Evolutionary conservation across 1,140 invertebrate species (phyloP).

Genomic region (Trichonephila inaurata): DNA sequence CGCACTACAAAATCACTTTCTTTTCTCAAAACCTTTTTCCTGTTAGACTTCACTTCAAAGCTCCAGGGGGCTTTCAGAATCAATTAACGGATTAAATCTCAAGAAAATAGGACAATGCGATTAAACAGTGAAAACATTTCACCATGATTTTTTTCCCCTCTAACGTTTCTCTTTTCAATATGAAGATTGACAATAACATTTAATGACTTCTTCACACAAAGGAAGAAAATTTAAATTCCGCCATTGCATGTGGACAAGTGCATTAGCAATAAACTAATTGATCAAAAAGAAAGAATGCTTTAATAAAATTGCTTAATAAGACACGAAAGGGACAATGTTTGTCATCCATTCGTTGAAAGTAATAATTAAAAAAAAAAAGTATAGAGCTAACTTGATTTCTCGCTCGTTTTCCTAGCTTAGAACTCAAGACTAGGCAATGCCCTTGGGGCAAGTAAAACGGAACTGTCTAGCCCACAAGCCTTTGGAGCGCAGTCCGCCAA

Average conservation of each 20-base stretch:
- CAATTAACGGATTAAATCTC: slow-evolving; percentile 17
- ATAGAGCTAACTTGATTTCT: slow-evolving; percentile 30
- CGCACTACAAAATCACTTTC: neutral
- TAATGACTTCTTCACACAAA: slow-evolving; percentile 27
- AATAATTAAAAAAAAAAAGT: neutral
- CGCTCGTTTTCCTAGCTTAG: neutral
- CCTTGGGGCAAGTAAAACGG: slow-evolving; percentile 22
- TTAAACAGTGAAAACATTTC: slow-evolving; percentile 9
- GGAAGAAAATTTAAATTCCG: neutral
- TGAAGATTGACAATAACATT: slow-evolving; percentile 18
- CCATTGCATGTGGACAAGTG: neutral
- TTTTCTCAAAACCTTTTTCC: neutral
- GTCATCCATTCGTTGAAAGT: neutral
- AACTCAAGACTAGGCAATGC: neutral
- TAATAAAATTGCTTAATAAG: slow-evolving; percentile 38
- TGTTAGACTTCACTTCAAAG: neutral
- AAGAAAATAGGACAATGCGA: slow-evolving; percentile 15
- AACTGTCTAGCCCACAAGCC: neutral
- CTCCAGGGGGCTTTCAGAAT: slow-evolving; percentile 4
- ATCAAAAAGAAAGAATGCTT: slow-evolving; percentile 14
- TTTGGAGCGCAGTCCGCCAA: neutral
- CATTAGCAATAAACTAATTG: slow-evolving; percentile 44
- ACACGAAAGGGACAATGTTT: neutral
- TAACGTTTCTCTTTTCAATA: neutral
- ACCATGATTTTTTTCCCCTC: neutral